Percentiles rank a stretch among this genome's conserved stretches.
phyloP scores from a whole-genome alignment of 2,888 invertebrate genomes.

The Auanema freiburgensis region DNA sequence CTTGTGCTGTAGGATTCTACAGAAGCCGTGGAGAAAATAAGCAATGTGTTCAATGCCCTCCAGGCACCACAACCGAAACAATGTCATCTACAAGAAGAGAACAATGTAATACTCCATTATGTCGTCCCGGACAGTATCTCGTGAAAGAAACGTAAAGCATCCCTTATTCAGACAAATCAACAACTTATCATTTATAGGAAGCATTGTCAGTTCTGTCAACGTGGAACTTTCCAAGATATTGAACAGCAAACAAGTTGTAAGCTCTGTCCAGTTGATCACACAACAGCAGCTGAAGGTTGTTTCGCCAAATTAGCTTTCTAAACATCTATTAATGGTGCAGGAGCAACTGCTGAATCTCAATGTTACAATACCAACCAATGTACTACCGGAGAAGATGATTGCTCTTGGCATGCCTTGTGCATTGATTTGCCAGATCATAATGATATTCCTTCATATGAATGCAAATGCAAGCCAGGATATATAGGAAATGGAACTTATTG shows the following conservation, averaged over 20 bases:
- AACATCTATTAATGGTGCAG: slow-evolving; percentile 20
- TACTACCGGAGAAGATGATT: slow-evolving; percentile 62
- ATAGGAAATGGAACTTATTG: slow-evolving; percentile 72
- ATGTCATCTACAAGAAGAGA: slow-evolving; percentile 81
- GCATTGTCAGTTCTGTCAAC: slow-evolving; percentile 87
- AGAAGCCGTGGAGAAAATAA: slow-evolving; percentile 84
- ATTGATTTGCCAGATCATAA: slow-evolving; percentile 63
- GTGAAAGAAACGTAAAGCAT: slow-evolving; percentile 75
- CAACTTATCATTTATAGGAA: slow-evolving; percentile 65
- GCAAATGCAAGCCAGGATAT: slow-evolving; percentile 89
- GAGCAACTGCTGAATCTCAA: slow-evolving; percentile 61
- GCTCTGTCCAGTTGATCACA: slow-evolving; percentile 87
- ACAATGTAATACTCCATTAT: slow-evolving; percentile 83
- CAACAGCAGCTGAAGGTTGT: slow-evolving; percentile 71
- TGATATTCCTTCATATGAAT: slow-evolving; percentile 70
- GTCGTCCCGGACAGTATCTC: slow-evolving; percentile 85
- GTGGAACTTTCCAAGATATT: slow-evolving; percentile 89
- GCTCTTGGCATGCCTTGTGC: slow-evolving; percentile 64
- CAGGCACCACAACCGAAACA: slow-evolving; percentile 83
- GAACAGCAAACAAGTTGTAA: slow-evolving; percentile 86
- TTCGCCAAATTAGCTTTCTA: not conserved
- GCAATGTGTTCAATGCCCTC: slow-evolving; percentile 83
- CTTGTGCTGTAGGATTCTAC: slow-evolving; percentile 85
- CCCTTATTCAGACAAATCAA: not conserved
- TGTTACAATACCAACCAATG: slow-evolving; percentile 65